A percentile compares a stretch with the other conserved stretches of the same genome.
These are phyloP conservation scores for Drosophila triauraria DNA, from an alignment of 1,140 invertebrate genomes.

Conservation along the genomic window DNA sequence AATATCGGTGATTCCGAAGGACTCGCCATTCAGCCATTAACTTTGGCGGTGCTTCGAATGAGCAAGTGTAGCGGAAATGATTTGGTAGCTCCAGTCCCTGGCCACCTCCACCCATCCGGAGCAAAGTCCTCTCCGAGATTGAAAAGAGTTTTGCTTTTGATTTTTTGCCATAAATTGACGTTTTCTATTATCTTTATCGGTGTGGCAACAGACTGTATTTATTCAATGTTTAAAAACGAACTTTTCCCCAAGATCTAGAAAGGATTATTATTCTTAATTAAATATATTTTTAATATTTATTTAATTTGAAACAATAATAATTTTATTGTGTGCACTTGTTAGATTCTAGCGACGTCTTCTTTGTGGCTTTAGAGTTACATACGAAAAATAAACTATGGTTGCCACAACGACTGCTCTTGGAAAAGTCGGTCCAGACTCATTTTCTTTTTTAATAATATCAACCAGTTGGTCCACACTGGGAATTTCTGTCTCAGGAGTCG, in stretches of 20 bases:
- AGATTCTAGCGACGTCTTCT: neutral
- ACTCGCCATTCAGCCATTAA: slow-evolving; percentile 43
- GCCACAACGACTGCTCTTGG: neutral
- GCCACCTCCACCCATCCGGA: slow-evolving; percentile 2
- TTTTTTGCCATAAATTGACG: slow-evolving; percentile 60
- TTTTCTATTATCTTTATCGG: slow-evolving; percentile 76
- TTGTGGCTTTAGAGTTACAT: too few relatives aligned
- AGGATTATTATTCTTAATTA: too few relatives aligned
- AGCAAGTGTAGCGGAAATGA: slow-evolving; percentile 81
- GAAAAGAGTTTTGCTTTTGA: slow-evolving; percentile 62
- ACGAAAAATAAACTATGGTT: rapidly evolving
- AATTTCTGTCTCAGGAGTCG: neutral
- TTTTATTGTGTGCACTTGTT: too few relatives aligned
- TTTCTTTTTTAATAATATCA: neutral
- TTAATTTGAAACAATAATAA: neutral
- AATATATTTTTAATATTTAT: too few relatives aligned
- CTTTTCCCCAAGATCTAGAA: neutral
- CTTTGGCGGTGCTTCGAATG: slow-evolving; percentile 51
- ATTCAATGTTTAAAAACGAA: neutral
- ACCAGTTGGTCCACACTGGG: neutral
- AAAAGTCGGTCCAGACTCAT: neutral
- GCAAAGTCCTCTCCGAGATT: slow-evolving; percentile 61
- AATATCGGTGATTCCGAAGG: neutral
- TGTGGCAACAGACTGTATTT: slow-evolving; percentile 52
- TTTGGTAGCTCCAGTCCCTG: slow-evolving; percentile 46